Base-by-base conservation (phyloP, 2,888 invertebrate species). In the Himalopsyche kuldschensis region DNA sequence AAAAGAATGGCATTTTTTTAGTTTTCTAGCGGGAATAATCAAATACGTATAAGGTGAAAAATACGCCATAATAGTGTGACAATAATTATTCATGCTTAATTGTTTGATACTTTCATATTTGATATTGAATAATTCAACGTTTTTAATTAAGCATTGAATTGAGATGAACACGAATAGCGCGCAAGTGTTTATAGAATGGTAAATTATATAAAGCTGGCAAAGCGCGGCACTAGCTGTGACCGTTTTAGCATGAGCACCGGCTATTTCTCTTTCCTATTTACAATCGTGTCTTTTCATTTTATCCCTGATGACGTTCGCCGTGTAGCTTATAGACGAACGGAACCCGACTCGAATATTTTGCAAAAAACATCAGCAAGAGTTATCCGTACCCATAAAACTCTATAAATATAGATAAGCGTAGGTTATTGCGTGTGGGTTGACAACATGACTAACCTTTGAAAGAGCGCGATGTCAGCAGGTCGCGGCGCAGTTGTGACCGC, bases 391-490 rank as follows among this genome's bases (percentile, higher is more conserved):
- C 24, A 55, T 55, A 20, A 20, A 55, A 20, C 24, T 55, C 2
- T 20, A n/a, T 75, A 75, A 75, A 75, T 75, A 63, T 80, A 80
- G 80, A 63, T 17, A 48, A 30, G 55, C 79, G 79, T 46, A 79
- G 79, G 79, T 75, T 75, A 30, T 32, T 20, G 55, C 55, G 24
- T 20, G 55, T 55, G 55, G 55, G 55, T 55, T 48, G 55, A 55
- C n/a, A 55, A 20, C 80, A 81, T 55, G n/a, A 82, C 85, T 83
- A 47, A 85, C 85, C 85, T 83, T 77, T 77, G 82, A 10, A 46
- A 31, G 32, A 24, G 63, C 55, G 75, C 76, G 47, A 35, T 76
- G 48, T 24, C 75, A 78, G 77, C 75, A 32, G 75, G 30, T 17
- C 82, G 81, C 30, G 83, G 80, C 20, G 32, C 75, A 17, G 46